Base-by-base conservation (phyloP, 2,888 invertebrate species). In the Linnaemya tessellans region DNA sequence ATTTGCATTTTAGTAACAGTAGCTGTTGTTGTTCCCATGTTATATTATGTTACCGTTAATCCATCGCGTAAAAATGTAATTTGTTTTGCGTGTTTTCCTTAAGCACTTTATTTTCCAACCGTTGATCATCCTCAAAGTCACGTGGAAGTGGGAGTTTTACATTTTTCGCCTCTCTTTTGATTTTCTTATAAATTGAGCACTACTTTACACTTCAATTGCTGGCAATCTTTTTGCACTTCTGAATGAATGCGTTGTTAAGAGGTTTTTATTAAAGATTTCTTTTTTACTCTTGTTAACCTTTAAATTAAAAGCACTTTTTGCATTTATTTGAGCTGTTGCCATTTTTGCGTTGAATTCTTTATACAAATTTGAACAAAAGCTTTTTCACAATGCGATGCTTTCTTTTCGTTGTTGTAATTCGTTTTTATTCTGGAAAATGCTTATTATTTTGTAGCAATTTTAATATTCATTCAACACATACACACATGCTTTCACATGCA, bases 31-130 rank as follows among this genome's bases (percentile, higher is more conserved):
- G 56, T 68, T 82, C 56, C 11, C n/a, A 9, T 75, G 75, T 56
- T 79, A 62, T 60, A 49, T 60, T 25, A 13, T 70, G 71, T 70
- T 84, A 80, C 65, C 70, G 65, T 80, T 80, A 84, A 84, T 84
- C 80, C 80, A 65, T 71, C 75, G 84, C 71, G 43, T 75, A 77
- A 77, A 75, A 80, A 46, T 43, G 58, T 58, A 65, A 65, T 84
- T 80, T 75, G 54, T 58, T 64, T 77, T 84, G 65, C 65, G 46
- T 62, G 51, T 56, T 79, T 84, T 84, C 49, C 70, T 68, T 78
- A 25, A 18, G 30, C 15, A 20, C 60, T 68, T 60, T 10, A 22
- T 25, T 65, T 43, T 30, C 20, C 15, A 54, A 64, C 5, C 62
- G 13, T 20, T 62, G 78, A 70, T 62, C 60, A 46, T 54, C n/a